These are phyloP conservation scores for Triops cancriformis DNA, from an alignment of 1,140 invertebrate genomes.

Conservation along the genomic window DNA sequence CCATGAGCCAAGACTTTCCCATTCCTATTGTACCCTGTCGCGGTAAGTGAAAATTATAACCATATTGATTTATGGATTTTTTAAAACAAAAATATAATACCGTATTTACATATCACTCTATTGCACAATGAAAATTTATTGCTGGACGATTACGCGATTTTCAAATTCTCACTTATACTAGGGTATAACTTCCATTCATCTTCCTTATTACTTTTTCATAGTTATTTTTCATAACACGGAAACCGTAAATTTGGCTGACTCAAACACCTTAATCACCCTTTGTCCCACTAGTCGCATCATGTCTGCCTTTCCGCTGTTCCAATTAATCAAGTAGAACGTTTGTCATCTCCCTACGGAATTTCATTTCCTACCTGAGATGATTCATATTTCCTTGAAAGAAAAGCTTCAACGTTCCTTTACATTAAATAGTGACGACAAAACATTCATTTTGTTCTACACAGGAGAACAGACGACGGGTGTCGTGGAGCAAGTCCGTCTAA, in stretches of 20 bases:
- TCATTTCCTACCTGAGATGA: too few relatives aligned
- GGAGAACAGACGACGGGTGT: slow-evolving; percentile 22
- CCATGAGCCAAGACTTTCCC: not conserved
- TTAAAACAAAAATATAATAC: too few relatives aligned
- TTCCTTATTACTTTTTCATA: too few relatives aligned
- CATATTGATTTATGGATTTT: too few relatives aligned
- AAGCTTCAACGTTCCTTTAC: too few relatives aligned
- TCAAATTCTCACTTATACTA: too few relatives aligned
- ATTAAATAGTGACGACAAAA: not conserved
- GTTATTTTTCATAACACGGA: too few relatives aligned
- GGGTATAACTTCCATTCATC: too few relatives aligned
- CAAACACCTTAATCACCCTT: not conserved
- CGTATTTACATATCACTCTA: too few relatives aligned
- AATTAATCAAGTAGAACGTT: not conserved
- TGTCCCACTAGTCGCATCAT: not conserved
- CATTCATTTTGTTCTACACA: not conserved
- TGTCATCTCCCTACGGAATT: not conserved
- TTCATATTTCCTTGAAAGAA: too few relatives aligned
- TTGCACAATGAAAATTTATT: not conserved
- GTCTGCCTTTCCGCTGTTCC: not conserved
- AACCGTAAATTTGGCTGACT: not conserved
- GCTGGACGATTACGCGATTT: too few relatives aligned
- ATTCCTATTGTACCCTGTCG: not conserved
- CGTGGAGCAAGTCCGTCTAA: slow-evolving; percentile 32
- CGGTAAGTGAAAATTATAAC: not conserved